phyloP scores from a whole-genome alignment of 2,888 invertebrate species.

The Pristionchus entomophagus region DNA sequence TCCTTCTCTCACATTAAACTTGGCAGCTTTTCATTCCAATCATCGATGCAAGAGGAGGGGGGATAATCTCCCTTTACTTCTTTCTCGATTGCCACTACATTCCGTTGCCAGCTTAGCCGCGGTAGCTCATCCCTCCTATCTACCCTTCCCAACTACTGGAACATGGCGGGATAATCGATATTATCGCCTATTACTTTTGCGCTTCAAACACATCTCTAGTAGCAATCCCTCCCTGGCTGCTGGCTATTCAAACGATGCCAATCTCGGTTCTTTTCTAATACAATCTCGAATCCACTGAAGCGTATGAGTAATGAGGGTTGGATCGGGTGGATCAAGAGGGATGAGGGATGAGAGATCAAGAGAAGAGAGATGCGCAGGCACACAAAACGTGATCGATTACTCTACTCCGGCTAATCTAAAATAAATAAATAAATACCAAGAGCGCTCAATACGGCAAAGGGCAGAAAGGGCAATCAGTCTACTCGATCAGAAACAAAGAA shows the following conservation, averaged over 20 bases:
- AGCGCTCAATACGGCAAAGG: not conserved
- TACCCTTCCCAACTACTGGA: not conserved
- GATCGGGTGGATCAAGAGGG: not conserved
- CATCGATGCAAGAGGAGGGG: not conserved
- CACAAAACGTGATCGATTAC: conserved; percentile 16
- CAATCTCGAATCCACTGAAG: conserved; percentile 3
- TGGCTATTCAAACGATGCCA: not conserved
- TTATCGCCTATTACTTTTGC: no score
- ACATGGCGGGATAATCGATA: no score
- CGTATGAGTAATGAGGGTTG: conserved; percentile 5
- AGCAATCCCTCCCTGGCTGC: no score
- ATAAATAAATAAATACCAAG: not conserved
- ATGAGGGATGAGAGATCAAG: conserved; percentile 23
- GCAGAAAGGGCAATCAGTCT: not conserved
- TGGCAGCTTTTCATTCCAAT: conserved; percentile 14
- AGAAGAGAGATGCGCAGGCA: conserved; percentile 17
- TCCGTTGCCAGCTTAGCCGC: not conserved
- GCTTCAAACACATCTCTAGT: no score
- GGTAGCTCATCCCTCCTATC: not conserved
- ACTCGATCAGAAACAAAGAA: not conserved
- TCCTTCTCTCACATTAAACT: no score
- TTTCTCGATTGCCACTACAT: not conserved
- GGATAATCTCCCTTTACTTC: no score
- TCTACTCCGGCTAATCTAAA: not conserved
- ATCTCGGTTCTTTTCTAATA: not conserved